Evolutionary conservation across 1,140 invertebrate genomes (phyloP).

Genomic region (Heliconius hewitsoni): DNA sequence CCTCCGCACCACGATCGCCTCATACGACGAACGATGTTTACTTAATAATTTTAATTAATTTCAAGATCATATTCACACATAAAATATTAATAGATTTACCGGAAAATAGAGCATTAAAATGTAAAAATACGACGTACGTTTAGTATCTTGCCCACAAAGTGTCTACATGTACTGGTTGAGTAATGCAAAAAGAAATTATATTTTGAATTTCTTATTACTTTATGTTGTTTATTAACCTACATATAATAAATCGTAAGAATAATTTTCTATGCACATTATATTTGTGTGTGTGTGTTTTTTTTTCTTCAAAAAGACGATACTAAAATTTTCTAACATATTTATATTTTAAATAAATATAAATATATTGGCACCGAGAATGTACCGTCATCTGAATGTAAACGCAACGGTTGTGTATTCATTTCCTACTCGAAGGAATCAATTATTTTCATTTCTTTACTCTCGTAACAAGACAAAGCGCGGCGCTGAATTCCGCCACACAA

Average conservation of each 20-base stretch:
- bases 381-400: too few species aligned
- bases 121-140: not conserved
- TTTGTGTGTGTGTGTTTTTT: too few species aligned
- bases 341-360: too few species aligned
- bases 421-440: too few species aligned
- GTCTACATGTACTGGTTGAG: not conserved
- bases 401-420: too few species aligned
- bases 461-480: not conserved
- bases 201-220: not conserved
- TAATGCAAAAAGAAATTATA: not conserved
- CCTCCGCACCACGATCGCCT: too few species aligned
- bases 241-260: not conserved
- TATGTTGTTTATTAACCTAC: not conserved
- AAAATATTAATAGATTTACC: conserved; percentile 12
- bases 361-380: too few species aligned
- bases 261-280: too few species aligned
- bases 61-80: not conserved
- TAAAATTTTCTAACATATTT: too few species aligned
- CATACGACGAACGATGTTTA: not conserved
- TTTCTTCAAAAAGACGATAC: too few species aligned
- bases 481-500: too few species aligned
- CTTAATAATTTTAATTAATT: not conserved
- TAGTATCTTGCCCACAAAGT: conserved; percentile 3
- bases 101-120: conserved; percentile 2
- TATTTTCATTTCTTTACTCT: too few species aligned